These are phyloP conservation scores for Aleiodes sp. DNA, from an alignment of 1,140 invertebrate genomes.

Conservation along the genomic window DNA sequence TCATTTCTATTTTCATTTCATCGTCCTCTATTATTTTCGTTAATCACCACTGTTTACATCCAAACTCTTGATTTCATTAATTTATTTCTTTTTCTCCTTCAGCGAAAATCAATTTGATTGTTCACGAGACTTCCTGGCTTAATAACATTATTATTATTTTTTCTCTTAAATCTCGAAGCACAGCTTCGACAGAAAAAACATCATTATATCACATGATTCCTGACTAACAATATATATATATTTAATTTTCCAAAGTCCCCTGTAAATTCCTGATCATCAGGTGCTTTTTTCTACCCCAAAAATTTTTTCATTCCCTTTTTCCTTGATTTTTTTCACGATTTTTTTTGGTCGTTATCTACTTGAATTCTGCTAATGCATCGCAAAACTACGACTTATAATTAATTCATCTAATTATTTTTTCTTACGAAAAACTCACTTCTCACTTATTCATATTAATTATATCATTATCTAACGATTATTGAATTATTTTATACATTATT, in stretches of 20 bases:
- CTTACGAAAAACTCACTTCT: not conserved
- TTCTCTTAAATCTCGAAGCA: slow-evolving; percentile 48
- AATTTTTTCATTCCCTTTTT: not conserved
- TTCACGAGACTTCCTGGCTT: slow-evolving; percentile 27
- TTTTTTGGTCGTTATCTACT: slow-evolving; percentile 5
- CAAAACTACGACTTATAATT: slow-evolving; percentile 1
- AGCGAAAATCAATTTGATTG: slow-evolving; percentile 6
- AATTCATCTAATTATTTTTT: slow-evolving; percentile 1
- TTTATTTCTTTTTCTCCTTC: too few relatives aligned
- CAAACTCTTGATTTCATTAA: too few relatives aligned
- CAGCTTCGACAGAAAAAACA: slow-evolving; percentile 61
- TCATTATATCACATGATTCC: slow-evolving; percentile 62
- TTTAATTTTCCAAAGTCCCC: not conserved
- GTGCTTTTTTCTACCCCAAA: not conserved
- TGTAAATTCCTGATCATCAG: not conserved
- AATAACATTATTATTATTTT: slow-evolving; percentile 54
- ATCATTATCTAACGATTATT: not conserved
- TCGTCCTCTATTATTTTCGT: too few relatives aligned
- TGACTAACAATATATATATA: slow-evolving; percentile 37
- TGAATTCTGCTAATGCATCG: not conserved
- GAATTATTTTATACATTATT: too few relatives aligned
- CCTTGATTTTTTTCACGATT: too few relatives aligned
- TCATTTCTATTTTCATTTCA: too few relatives aligned
- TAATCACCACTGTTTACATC: too few relatives aligned
- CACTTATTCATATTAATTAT: not conserved